Percentiles rank a stretch among this genome's conserved stretches.
These are phyloP conservation scores for Drosophila infuscata DNA, from an alignment of 2,888 invertebrate species.

Conservation along the genomic window DNA sequence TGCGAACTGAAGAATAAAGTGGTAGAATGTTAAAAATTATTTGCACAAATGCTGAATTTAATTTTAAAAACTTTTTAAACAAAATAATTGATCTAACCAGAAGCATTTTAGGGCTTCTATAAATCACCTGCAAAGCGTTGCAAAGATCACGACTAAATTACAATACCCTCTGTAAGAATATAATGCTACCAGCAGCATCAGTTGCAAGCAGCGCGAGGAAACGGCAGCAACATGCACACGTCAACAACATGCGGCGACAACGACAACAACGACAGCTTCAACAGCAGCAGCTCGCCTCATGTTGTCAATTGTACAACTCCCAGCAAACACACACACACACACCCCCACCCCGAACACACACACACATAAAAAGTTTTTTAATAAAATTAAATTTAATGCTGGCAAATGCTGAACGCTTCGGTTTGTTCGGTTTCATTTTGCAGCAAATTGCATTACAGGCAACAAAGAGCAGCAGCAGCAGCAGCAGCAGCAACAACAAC, in stretches of 20 bases:
- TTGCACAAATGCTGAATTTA: not conserved
- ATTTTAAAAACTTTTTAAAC: not conserved
- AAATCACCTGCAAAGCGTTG: not conserved
- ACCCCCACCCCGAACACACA: constrained; percentile 19
- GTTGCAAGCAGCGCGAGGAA: constrained; percentile 23
- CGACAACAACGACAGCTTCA: constrained; percentile 50
- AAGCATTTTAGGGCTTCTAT: not conserved
- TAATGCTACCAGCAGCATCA: constrained; percentile 32
- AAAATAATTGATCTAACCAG: not conserved
- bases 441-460: constrained; percentile 76
- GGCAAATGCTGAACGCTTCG: constrained; percentile 67
- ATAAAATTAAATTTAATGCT: constrained; percentile 79
- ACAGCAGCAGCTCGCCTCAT: constrained; percentile 60
- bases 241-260: constrained; percentile 76
- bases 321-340: constrained; percentile 43
- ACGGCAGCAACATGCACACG: constrained; percentile 72
- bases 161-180: not conserved
- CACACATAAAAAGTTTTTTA: constrained; percentile 67
- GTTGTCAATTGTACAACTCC: constrained; percentile 78
- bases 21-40: accelerated
- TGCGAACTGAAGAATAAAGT: not conserved
- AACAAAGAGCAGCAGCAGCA: constrained; percentile 19
- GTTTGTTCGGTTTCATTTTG: constrained; percentile 69
- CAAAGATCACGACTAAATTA: not conserved
- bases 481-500: constrained; percentile 22